These are phyloP conservation scores for Schizaphis graminum DNA, from an alignment of 2,888 invertebrate genomes.

Conservation along the genomic window DNA sequence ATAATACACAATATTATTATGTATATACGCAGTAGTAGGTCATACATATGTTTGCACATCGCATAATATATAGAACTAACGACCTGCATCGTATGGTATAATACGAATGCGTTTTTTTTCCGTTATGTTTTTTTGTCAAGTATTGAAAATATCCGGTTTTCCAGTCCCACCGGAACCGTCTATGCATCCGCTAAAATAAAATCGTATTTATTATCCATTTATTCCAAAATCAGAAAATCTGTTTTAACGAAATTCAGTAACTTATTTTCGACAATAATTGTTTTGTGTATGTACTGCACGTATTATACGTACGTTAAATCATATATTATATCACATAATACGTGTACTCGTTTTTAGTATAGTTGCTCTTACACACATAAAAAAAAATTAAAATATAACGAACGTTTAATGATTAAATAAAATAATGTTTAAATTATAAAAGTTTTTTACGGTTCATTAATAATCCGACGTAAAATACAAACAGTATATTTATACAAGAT, in stretches of 20 bases:
- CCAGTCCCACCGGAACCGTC: not conserved
- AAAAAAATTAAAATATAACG: not conserved
- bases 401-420: not conserved
- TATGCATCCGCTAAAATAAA: slow-evolving; percentile 3
- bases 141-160: slow-evolving; percentile 44
- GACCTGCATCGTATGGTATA: not conserved
- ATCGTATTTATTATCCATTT: slow-evolving; percentile 19
- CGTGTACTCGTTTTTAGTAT: not conserved
- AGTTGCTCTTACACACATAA: not conserved
- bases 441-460: not conserved
- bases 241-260: not conserved
- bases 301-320: not conserved
- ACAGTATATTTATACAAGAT: not conserved
- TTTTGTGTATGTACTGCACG: not conserved
- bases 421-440: not conserved
- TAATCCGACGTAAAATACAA: not conserved
- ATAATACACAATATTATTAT: not conserved
- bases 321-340: too few relatives aligned
- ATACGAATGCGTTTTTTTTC: not conserved
- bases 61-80: not conserved
- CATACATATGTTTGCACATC: not conserved
- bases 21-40: not conserved
- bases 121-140: not conserved
- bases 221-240: not conserved
- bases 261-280: not conserved